phyloP scores from a whole-genome alignment of 2,797 vertebrate genomes.

The Myotis vivesi region DNA sequence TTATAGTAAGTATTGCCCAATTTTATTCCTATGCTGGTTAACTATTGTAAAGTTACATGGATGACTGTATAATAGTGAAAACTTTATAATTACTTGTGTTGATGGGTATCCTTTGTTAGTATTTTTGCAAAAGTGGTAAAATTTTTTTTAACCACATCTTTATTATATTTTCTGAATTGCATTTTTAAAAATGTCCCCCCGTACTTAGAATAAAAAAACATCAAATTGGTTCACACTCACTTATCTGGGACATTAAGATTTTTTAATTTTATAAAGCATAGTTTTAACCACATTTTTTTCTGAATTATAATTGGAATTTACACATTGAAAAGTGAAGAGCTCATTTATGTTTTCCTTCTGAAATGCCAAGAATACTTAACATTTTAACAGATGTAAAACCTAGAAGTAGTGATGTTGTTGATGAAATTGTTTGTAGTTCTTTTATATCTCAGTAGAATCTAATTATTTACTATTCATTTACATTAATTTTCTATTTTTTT shows the following conservation, averaged over 20 bases:
- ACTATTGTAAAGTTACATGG: not conserved
- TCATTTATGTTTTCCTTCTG: conserved; percentile 16
- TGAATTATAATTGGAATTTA: conserved; percentile 31
- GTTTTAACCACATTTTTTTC: conserved; percentile 27
- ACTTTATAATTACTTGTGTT: not conserved
- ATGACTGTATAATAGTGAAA: not conserved
- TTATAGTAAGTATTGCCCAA: not conserved
- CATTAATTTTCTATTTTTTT: conserved; percentile 50
- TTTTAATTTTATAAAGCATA: not conserved
- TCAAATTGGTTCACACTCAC: not conserved
- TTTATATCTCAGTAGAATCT: not conserved
- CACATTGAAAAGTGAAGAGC: not conserved
- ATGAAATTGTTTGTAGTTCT: not conserved
- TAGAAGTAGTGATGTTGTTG: not conserved
- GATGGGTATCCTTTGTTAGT: not conserved
- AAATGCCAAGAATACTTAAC: conserved; percentile 12
- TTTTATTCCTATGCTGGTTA: not conserved
- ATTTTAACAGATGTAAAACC: not conserved
- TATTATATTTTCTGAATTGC: not conserved
- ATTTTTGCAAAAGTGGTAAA: not conserved
- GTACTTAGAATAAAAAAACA: not conserved
- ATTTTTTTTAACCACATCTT: not conserved
- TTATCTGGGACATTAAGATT: not conserved
- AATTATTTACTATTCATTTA: not conserved
- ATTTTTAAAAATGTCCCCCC: not conserved